Evolutionary conservation across 2,888 invertebrate species (phyloP).

Genomic region (Dilophus febrilis): DNA sequence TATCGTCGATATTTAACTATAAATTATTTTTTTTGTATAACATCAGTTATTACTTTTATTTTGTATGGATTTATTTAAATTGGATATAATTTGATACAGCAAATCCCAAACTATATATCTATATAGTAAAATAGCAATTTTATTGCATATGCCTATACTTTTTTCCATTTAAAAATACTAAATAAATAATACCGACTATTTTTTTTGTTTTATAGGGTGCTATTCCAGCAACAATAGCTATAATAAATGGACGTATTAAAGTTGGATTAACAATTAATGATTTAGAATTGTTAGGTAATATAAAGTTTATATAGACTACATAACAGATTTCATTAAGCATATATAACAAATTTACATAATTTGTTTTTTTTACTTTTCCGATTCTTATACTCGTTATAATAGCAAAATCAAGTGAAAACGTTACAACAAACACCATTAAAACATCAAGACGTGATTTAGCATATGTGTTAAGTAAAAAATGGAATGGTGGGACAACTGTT

Average conservation of each 20-base stretch:
- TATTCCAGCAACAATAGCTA: constrained; percentile 82
- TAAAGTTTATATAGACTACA: background rate
- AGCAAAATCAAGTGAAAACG: too few relatives aligned
- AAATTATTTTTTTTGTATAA: too few relatives aligned
- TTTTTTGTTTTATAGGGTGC: constrained; percentile 42
- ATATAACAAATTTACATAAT: too few relatives aligned
- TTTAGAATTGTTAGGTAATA: constrained; percentile 23
- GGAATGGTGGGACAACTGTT: constrained; percentile 89
- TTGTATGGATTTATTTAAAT: too few relatives aligned
- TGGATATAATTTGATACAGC: too few relatives aligned
- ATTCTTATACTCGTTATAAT: too few relatives aligned
- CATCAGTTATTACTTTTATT: too few relatives aligned
- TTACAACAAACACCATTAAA: constrained; percentile 39
- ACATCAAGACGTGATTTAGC: constrained; percentile 79
- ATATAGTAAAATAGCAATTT: background rate
- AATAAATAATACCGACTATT: background rate
- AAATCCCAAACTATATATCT: too few relatives aligned
- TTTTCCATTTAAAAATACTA: too few relatives aligned
- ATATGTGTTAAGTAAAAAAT: constrained; percentile 45
- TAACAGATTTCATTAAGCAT: background rate
- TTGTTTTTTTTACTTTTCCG: too few relatives aligned
- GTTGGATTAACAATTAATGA: constrained; percentile 55
- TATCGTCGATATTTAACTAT: too few relatives aligned
- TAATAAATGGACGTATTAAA: constrained; percentile 65
- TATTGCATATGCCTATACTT: too few relatives aligned